Conservation (phyloP, 2,113 vertebrate species). For the Leptobrachium ailaonicum region DNA sequence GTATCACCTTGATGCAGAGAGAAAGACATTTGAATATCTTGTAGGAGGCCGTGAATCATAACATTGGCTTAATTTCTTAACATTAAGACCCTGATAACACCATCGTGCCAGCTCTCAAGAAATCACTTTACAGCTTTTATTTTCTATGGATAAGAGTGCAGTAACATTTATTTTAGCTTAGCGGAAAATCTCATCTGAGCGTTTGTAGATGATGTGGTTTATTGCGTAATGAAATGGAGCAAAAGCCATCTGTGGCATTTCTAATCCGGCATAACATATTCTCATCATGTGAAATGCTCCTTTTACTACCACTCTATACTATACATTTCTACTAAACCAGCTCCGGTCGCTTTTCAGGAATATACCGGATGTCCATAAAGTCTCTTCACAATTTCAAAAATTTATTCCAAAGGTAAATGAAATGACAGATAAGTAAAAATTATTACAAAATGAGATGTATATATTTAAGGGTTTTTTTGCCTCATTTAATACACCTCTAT, state of each 20-base stretch:
- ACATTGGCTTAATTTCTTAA: not conserved
- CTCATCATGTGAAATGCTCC: not conserved
- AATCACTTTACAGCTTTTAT: not conserved
- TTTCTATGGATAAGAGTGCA: too few relatives aligned
- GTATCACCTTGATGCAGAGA: too few relatives aligned
- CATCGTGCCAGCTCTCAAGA: constrained; percentile 3
- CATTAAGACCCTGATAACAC: not conserved
- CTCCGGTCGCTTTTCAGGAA: too few relatives aligned
- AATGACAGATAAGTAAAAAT: too few relatives aligned
- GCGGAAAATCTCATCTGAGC: constrained; percentile 7
- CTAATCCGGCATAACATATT: not conserved
- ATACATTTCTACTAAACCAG: too few relatives aligned
- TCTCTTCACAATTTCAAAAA: too few relatives aligned
- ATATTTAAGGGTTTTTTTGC: too few relatives aligned
- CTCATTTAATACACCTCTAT: too few relatives aligned
- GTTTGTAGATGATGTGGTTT: constrained; percentile 1
- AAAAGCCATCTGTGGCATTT: constrained; percentile 8
- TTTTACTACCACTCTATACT: not conserved
- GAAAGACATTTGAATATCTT: too few relatives aligned
- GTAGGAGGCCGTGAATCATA: not conserved
- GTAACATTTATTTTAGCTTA: not conserved
- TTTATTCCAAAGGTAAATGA: too few relatives aligned
- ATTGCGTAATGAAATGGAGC: constrained; percentile 16
- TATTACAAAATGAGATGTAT: too few relatives aligned
- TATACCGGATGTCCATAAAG: too few relatives aligned